phyloP scores from a whole-genome alignment of 2,888 invertebrate species.

The Lithosia quadra region DNA sequence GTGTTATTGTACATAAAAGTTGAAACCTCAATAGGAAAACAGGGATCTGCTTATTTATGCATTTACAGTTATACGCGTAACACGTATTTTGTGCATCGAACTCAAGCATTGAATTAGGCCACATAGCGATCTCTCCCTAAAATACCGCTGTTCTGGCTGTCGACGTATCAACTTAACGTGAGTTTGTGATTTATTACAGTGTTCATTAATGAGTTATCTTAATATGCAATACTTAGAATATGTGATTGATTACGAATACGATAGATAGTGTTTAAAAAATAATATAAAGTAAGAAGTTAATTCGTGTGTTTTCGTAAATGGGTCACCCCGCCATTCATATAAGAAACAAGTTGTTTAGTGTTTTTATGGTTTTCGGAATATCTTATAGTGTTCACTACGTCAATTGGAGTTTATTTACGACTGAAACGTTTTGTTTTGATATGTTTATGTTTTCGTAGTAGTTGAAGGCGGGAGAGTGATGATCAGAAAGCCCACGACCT shows the following conservation, averaged over 20 bases:
- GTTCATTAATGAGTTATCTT: constrained; percentile 52
- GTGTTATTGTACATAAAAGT: constrained; percentile 26
- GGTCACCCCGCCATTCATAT: constrained; percentile 86
- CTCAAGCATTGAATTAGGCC: constrained; percentile 87
- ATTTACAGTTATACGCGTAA: constrained; percentile 87
- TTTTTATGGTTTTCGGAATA: constrained; percentile 59
- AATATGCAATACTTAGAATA: constrained; percentile 45
- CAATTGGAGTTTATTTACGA: constrained; percentile 41
- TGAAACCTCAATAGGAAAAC: constrained; percentile 38
- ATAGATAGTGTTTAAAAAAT: constrained; percentile 71
- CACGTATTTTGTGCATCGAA: constrained; percentile 87
- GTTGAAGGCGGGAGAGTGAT: constrained; percentile 84
- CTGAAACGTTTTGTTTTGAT: constrained; percentile 47
- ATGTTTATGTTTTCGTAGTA: constrained; percentile 73
- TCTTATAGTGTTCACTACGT: constrained; percentile 49
- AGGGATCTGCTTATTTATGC: constrained; percentile 75
- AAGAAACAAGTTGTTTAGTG: constrained; percentile 74
- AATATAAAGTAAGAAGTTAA: constrained; percentile 79
- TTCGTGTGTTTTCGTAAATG: constrained; percentile 86
- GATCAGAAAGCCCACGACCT: constrained; percentile 79
- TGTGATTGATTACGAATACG: constrained; percentile 59
- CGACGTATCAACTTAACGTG: constrained; percentile 86
- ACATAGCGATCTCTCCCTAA: constrained; percentile 88
- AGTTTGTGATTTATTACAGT: constrained; percentile 73
- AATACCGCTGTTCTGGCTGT: constrained; percentile 87